Conservation (phyloP, 2,797 vertebrate genomes). For the Siniperca undulata region DNA sequence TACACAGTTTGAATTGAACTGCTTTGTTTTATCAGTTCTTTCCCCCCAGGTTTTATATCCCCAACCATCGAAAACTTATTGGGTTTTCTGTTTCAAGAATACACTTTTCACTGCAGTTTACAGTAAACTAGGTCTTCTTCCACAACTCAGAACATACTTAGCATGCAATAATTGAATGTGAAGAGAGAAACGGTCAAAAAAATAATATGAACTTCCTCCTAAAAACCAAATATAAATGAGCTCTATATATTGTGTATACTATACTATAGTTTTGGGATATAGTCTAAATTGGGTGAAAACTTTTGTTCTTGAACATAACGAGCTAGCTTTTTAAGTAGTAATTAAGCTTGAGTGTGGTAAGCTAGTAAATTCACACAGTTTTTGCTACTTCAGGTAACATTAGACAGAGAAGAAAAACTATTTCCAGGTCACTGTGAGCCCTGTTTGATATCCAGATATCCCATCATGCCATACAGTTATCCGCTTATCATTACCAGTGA, state of each 20-base stretch:
- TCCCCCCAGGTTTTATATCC: background rate
- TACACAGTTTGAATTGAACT: too few species aligned
- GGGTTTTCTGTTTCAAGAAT: background rate
- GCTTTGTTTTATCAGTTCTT: too few species aligned
- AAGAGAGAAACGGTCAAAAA: background rate
- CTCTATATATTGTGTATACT: background rate
- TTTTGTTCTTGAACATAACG: background rate
- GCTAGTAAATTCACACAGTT: constrained; percentile 1
- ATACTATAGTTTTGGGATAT: background rate
- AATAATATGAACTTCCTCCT: background rate
- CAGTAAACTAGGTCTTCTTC: background rate
- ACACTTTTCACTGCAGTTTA: background rate
- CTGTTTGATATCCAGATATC: constrained; percentile 19
- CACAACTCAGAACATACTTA: background rate
- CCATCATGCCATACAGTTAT: constrained; percentile 8
- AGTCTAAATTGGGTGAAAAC: background rate
- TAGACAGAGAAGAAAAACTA: background rate
- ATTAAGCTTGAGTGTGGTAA: background rate
- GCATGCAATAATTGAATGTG: background rate
- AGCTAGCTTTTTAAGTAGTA: background rate
- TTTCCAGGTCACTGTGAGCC: background rate
- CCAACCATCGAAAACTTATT: background rate
- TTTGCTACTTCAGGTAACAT: background rate
- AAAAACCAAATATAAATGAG: constrained; percentile 13
- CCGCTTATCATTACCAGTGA: constrained; percentile 29